Conservation (phyloP, 37 sponge, comb jelly and placozoan species). For the Hormiphora californensis region DNA sequence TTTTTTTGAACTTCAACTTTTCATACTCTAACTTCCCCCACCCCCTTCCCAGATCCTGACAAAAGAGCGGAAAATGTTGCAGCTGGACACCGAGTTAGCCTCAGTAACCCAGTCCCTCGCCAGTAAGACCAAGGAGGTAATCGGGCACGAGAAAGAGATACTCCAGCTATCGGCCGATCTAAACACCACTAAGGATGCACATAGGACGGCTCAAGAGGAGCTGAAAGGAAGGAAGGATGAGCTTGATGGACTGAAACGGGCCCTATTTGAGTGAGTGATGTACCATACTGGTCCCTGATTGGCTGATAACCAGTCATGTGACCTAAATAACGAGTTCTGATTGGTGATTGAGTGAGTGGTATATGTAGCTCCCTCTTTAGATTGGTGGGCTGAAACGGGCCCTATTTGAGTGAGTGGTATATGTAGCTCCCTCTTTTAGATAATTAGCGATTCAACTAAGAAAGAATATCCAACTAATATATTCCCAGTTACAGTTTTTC, state of each 20-base stretch:
- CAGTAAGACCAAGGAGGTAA: constrained; percentile 37
- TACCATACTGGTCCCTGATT: too few relatives aligned
- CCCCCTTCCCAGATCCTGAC: background rate
- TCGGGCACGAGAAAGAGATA: constrained; percentile 39
- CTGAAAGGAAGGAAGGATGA: constrained; percentile 29
- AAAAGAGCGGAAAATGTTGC: constrained; percentile 33
- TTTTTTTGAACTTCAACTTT: too few relatives aligned
- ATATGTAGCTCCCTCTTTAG: too few relatives aligned
- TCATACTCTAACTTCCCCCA: too few relatives aligned
- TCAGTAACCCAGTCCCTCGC: constrained; percentile 49
- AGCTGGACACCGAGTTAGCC: constrained; percentile 20
- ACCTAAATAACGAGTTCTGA: too few relatives aligned
- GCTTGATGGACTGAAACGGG: background rate
- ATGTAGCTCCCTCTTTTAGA: too few relatives aligned
- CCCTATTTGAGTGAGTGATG: constrained; percentile 26
- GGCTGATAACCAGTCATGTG: too few relatives aligned
- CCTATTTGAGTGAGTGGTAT: constrained; percentile 46
- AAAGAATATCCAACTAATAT: too few relatives aligned
- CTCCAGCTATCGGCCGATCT: constrained; percentile 10
- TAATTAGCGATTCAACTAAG: too few relatives aligned
- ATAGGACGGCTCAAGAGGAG: background rate
- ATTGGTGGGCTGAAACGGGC: background rate
- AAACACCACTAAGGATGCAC: background rate
- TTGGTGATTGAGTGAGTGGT: too few relatives aligned
- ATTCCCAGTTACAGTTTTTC: too few relatives aligned